A percentile compares a stretch with the other conserved stretches of the same genome.
Evolutionary conservation across 2,888 invertebrate genomes (phyloP).

Genomic region (Macropis europaea): DNA sequence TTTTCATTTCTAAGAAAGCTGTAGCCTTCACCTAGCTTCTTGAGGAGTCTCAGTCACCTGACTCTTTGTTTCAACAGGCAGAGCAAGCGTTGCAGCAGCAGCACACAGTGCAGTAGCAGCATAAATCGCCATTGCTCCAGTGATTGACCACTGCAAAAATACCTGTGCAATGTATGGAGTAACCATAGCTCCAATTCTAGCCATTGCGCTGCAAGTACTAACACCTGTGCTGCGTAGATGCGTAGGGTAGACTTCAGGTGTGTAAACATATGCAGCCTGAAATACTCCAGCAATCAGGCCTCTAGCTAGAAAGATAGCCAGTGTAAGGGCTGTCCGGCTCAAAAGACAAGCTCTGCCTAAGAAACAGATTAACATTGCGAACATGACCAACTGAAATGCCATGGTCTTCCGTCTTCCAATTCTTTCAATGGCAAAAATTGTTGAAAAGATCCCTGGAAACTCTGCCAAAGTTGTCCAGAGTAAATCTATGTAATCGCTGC

Average conservation of each 20-base stretch:
- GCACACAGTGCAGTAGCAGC: constrained; percentile 88
- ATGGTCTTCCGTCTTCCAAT: constrained; percentile 95
- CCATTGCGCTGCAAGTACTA: constrained; percentile 95
- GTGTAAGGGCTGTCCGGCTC: constrained; percentile 89
- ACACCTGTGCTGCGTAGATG: constrained; percentile 93
- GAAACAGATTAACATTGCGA: constrained; percentile 87
- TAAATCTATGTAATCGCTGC: constrained; percentile 94
- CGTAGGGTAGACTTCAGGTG: constrained; percentile 96
- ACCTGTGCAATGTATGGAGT: constrained; percentile 97
- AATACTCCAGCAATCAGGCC: constrained; percentile 97
- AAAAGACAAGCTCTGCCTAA: constrained; percentile 85
- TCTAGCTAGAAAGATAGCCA: constrained; percentile 92
- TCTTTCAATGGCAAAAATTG: constrained; percentile 93
- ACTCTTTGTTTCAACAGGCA: constrained; percentile 93
- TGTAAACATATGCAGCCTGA: constrained; percentile 97
- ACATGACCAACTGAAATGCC: constrained; percentile 94
- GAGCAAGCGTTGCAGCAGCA: constrained; percentile 87
- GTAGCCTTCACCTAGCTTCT: constrained; percentile 39
- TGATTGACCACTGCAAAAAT: constrained; percentile 87
- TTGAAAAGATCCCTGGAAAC: constrained; percentile 95
- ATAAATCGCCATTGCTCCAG: constrained; percentile 88
- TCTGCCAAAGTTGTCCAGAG: constrained; percentile 97
- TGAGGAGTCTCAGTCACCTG: constrained; percentile 62
- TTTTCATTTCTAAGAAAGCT: background rate
- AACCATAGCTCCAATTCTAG: constrained; percentile 94